Conservation (phyloP, 2,888 invertebrate genomes). For the Oscheius sp. region DNA sequence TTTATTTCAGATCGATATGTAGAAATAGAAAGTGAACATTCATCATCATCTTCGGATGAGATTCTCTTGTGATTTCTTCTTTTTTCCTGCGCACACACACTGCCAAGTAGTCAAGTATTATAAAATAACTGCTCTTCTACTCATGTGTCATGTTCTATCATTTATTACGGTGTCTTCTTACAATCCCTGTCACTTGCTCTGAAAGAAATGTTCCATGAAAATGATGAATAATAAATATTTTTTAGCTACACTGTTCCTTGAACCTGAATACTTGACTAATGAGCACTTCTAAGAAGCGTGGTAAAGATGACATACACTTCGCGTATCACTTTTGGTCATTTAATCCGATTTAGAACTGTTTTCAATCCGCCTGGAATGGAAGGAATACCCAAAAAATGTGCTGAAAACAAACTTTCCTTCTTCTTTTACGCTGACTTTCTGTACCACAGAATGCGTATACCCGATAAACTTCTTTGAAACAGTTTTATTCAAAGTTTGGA, state of each 20-base stretch:
- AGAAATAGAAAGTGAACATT: constrained; percentile 41
- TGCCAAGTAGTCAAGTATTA: constrained; percentile 1
- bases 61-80: constrained; percentile 47
- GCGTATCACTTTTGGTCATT: too few relatives aligned
- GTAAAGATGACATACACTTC: too few relatives aligned
- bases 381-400: too few relatives aligned
- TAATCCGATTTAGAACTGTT: too few relatives aligned
- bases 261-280: too few relatives aligned
- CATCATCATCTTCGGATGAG: constrained; percentile 59
- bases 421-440: too few relatives aligned
- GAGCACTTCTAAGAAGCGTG: too few relatives aligned
- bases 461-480: background rate
- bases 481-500: background rate
- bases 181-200: constrained; percentile 25
- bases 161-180: constrained; percentile 18
- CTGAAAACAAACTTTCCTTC: too few relatives aligned
- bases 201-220: constrained; percentile 15
- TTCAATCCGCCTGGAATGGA: too few relatives aligned
- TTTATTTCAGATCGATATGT: constrained; percentile 47
- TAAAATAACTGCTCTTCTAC: constrained; percentile 9
- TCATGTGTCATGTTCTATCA: constrained; percentile 26
- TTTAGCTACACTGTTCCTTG: too few relatives aligned
- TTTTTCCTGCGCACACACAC: background rate
- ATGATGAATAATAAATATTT: background rate
- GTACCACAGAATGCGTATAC: too few relatives aligned